Evolutionary conservation across 1,140 invertebrate genomes (phyloP).

Genomic region (Aphelenchoides besseyi): DNA sequence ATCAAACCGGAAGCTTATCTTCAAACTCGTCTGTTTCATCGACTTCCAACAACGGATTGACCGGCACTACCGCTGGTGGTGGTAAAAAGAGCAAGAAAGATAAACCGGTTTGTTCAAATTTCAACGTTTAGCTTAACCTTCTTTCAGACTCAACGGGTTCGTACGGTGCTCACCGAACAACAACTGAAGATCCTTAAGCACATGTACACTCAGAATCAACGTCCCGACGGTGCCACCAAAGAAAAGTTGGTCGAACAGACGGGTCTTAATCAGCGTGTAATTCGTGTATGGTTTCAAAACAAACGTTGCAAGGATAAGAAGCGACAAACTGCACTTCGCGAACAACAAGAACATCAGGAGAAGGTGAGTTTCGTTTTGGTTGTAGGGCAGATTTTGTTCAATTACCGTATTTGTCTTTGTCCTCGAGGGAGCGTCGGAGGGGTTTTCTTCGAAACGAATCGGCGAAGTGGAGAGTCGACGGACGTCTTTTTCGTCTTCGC

Average conservation of each 20-base stretch:
- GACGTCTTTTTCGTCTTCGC: neutral
- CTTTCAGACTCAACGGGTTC: slow-evolving; percentile 80
- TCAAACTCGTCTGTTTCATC: slow-evolving; percentile 11
- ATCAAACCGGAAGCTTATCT: neutral
- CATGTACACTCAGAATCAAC: slow-evolving; percentile 87
- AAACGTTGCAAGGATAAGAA: slow-evolving; percentile 99
- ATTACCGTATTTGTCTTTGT: neutral
- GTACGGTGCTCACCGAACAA: slow-evolving; percentile 96
- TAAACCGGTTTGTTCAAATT: slow-evolving; percentile 21
- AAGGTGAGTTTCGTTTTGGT: slow-evolving; percentile 71
- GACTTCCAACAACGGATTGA: neutral
- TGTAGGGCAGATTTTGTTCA: neutral
- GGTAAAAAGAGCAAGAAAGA: slow-evolving; percentile 26
- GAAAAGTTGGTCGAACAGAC: slow-evolving; percentile 99
- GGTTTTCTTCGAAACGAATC: too few relatives aligned
- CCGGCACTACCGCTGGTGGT: neutral
- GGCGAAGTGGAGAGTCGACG: neutral
- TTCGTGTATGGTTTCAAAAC: slow-evolving; percentile 72
- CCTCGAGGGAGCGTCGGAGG: too few relatives aligned
- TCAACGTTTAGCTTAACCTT: slow-evolving; percentile 4
- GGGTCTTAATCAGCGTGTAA: slow-evolving; percentile 64
- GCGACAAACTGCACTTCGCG: slow-evolving; percentile 89
- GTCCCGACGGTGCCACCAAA: slow-evolving; percentile 97
- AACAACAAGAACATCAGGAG: slow-evolving; percentile 85
- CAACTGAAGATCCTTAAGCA: slow-evolving; percentile 83